phyloP scores from a whole-genome alignment of 2,113 vertebrate genomes.

The Tenebrosternarchus preto region DNA sequence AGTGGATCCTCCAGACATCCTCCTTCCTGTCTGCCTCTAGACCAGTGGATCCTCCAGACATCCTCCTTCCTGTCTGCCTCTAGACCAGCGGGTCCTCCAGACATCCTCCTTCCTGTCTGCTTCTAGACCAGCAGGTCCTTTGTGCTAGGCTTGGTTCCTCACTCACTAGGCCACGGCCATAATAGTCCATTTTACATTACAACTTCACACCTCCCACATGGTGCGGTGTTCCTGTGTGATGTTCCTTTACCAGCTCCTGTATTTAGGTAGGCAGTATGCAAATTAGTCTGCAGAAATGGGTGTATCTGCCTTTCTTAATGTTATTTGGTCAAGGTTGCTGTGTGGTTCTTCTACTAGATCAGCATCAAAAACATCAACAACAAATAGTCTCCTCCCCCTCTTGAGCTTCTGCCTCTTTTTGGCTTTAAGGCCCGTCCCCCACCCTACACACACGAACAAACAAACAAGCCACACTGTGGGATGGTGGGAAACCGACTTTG shows the following conservation, averaged over 20 bases:
- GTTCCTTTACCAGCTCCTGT: constrained; percentile 22
- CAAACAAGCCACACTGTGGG: constrained; percentile 7
- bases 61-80: constrained; percentile 5
- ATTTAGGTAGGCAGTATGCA: constrained; percentile 24
- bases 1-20: background rate
- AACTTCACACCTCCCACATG: constrained; percentile 13
- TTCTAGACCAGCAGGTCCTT: constrained; percentile 5
- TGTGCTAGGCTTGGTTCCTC: constrained; percentile 26
- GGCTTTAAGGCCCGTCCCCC: background rate
- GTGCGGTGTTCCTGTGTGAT: constrained; percentile 23
- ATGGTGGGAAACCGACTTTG: constrained; percentile 40
- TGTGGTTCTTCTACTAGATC: background rate
- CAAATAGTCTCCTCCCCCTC: background rate
- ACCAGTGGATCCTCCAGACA: background rate
- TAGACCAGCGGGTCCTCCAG: too few species aligned
- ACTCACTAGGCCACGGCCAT: constrained; percentile 30
- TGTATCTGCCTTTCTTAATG: constrained; percentile 1
- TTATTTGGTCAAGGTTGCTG: constrained; percentile 26
- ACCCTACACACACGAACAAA: too few species aligned
- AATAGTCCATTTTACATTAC: too few species aligned
- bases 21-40: constrained; percentile 10
- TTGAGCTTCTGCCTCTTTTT: background rate
- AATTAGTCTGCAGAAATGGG: constrained; percentile 15
- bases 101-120: background rate
- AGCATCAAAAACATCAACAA: background rate